Conservation (phyloP, 2,888 invertebrate genomes). For the Nebria salina region DNA sequence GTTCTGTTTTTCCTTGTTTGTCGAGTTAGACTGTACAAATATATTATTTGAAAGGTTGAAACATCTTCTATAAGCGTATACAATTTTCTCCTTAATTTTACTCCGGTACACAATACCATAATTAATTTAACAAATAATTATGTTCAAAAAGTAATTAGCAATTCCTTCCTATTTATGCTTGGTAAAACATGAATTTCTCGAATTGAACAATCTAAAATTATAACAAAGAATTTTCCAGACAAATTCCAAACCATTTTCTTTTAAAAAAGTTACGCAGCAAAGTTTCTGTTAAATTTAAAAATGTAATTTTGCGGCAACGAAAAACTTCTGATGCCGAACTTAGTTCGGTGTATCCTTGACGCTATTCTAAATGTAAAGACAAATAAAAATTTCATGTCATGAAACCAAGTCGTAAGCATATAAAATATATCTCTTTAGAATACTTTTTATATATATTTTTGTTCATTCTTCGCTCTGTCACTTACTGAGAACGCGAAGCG, state of each 20-base stretch:
- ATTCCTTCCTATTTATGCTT: too few species aligned
- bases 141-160: too few species aligned
- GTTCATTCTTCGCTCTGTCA: slow-evolving; percentile 10
- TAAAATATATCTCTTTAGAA: slow-evolving; percentile 20
- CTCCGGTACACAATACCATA: too few species aligned
- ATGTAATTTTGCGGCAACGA: slow-evolving; percentile 34
- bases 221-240: background rate
- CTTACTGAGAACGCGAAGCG: slow-evolving; percentile 6
- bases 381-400: slow-evolving; percentile 31
- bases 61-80: too few species aligned
- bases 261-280: slow-evolving; percentile 17
- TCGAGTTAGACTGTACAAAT: too few species aligned
- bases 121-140: too few species aligned
- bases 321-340: slow-evolving; percentile 13
- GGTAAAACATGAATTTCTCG: background rate
- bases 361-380: slow-evolving; percentile 22
- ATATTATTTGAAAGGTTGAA: too few species aligned
- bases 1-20: too few species aligned
- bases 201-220: background rate
- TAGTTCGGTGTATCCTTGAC: slow-evolving; percentile 20
- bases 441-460: slow-evolving; percentile 18
- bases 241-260: slow-evolving; percentile 25
- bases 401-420: slow-evolving; percentile 24
- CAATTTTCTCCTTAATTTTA: too few species aligned
- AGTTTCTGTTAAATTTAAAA: slow-evolving; percentile 27